phyloP scores from a whole-genome alignment of 2,888 invertebrate genomes.

The Thysanoteuthis rhombus region DNA sequence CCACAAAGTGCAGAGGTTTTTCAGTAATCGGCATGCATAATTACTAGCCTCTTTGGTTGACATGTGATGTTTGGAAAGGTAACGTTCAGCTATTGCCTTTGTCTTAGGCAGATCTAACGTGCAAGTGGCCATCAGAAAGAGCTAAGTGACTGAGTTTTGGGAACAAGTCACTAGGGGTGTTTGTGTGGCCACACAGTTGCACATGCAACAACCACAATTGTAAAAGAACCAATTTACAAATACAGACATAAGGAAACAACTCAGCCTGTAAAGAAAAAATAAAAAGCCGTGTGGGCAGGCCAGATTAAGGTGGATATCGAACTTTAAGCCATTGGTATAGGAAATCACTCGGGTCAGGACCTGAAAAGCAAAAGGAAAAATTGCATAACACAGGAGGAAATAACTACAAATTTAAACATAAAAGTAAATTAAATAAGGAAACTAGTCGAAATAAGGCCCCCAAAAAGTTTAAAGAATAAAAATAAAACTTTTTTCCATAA shows the following conservation, averaged over 20 bases:
- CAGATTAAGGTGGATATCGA: neutral
- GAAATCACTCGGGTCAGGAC: neutral
- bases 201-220: neutral
- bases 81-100: slow-evolving; percentile 18
- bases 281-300: neutral
- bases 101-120: neutral
- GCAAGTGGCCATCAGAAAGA: slow-evolving; percentile 12
- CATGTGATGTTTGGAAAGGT: slow-evolving; percentile 25
- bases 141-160: neutral
- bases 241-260: neutral
- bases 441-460: neutral
- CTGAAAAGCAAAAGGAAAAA: neutral
- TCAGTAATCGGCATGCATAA: slow-evolving; percentile 42
- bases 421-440: neutral
- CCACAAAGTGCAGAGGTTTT: slow-evolving; percentile 41
- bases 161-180: neutral
- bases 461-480: too few species aligned
- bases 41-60: slow-evolving; percentile 32
- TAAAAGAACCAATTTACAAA: neutral
- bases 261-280: neutral
- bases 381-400: neutral
- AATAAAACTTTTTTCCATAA: too few species aligned
- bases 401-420: neutral
- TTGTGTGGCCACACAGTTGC: neutral
- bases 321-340: neutral